A percentile compares a stretch with the other conserved stretches of the same genome.
Evolutionary conservation across 2,113 vertebrate genomes (phyloP).

Genomic region (Axis porcinus): DNA sequence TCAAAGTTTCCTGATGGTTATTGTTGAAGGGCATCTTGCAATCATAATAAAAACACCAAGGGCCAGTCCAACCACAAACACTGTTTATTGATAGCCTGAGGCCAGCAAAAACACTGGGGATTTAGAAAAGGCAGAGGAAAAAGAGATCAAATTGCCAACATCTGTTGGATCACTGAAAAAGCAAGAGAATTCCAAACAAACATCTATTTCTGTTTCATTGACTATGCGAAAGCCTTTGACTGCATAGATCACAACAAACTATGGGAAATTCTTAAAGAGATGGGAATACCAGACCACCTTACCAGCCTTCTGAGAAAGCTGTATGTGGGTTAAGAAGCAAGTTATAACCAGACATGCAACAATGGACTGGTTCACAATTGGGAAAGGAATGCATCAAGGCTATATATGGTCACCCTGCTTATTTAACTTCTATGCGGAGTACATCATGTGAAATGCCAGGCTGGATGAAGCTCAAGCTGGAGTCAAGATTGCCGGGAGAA

Average conservation of each 20-base stretch:
- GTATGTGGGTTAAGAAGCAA: neutral
- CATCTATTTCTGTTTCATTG: neutral
- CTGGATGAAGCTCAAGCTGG: neutral
- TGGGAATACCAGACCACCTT: neutral
- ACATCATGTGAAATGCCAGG: neutral
- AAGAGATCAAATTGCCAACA: neutral
- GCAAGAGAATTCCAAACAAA: neutral
- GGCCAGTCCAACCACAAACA: neutral
- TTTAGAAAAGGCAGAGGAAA: neutral
- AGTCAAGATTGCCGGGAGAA: neutral
- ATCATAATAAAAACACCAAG: neutral
- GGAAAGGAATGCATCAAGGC: neutral
- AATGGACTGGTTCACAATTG: neutral
- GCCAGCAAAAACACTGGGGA: neutral
- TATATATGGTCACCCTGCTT: neutral
- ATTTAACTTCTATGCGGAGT: neutral
- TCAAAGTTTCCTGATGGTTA: neutral
- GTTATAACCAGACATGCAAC: neutral
- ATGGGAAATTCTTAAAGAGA: neutral
- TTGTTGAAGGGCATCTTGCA: neutral
- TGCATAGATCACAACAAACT: neutral
- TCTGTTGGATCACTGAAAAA: neutral
- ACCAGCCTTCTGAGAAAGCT: neutral
- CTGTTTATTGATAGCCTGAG: neutral
- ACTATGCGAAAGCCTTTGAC: neutral